Evolutionary conservation across 1,140 invertebrate genomes (phyloP).

Genomic region (Ptiloglossa arizonensis): DNA sequence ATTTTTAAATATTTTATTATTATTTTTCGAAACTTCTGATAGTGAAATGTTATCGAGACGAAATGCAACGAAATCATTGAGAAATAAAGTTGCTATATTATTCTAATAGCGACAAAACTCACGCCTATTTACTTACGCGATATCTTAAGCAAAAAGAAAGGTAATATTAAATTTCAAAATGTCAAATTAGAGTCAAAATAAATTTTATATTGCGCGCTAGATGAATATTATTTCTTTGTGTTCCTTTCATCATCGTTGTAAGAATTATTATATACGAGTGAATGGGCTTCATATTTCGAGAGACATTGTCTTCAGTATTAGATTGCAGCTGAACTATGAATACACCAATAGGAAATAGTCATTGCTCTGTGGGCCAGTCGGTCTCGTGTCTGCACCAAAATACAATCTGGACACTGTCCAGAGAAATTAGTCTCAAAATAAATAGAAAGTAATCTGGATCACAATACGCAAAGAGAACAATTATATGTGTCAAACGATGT

Average conservation of each 20-base stretch:
- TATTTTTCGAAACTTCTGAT: no score
- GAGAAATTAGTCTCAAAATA: conserved; percentile 5
- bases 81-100: no score
- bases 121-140: no score
- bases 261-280: neutral
- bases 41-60: no score
- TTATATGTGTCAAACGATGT: neutral
- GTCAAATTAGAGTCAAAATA: no score
- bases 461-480: neutral
- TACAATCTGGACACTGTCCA: conserved; percentile 59
- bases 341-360: conserved; percentile 69
- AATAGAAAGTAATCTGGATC: conserved; percentile 25
- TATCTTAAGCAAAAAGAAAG: no score
- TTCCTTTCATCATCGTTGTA: neutral
- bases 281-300: conserved; percentile 22
- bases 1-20: neutral
- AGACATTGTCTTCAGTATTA: conserved; percentile 52
- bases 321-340: conserved; percentile 63
- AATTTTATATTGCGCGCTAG: neutral
- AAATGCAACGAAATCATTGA: no score
- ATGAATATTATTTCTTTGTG: neutral
- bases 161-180: no score
- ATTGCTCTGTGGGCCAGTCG: conserved; percentile 62
- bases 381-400: conserved; percentile 63
- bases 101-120: no score